phyloP scores from a whole-genome alignment of 1,140 invertebrate species.

The Pseudomyrmex concolor region DNA sequence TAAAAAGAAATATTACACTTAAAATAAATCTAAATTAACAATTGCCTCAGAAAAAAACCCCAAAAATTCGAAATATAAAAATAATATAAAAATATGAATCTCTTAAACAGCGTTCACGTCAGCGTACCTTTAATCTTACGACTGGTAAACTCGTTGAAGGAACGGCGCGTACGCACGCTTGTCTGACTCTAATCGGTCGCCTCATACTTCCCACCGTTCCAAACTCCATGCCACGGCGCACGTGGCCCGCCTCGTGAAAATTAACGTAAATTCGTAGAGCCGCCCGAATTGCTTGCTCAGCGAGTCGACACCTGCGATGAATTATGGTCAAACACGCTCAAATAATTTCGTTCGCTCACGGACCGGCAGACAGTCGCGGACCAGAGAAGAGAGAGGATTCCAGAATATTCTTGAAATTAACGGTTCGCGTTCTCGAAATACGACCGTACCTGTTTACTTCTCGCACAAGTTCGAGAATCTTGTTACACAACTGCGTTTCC shows the following conservation, averaged over 20 bases:
- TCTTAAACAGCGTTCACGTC: neutral
- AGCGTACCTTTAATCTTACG: constrained; percentile 42
- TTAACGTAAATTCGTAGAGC: constrained; percentile 48
- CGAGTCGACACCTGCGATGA: constrained; percentile 62
- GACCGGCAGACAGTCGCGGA: neutral
- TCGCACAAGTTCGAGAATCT: neutral
- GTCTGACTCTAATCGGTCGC: constrained; percentile 44
- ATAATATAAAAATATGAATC: no score
- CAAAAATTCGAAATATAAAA: no score
- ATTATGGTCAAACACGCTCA: constrained; percentile 53
- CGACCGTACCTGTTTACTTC: neutral
- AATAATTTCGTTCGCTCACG: constrained; percentile 40
- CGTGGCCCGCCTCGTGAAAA: constrained; percentile 31
- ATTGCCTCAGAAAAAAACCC: neutral
- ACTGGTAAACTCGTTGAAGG: constrained; percentile 29
- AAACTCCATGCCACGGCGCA: constrained; percentile 35
- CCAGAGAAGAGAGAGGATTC: neutral
- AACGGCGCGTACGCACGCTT: constrained; percentile 36
- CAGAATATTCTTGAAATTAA: constrained; percentile 30
- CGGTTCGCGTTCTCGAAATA: constrained; percentile 9
- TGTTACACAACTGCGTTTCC: neutral
- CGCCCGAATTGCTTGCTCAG: constrained; percentile 57
- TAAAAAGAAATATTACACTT: neutral
- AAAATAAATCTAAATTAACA: neutral
- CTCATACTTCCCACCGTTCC: constrained; percentile 34